Conservation (phyloP, 2,113 vertebrate species). For the Phaethon lepturus region DNA sequence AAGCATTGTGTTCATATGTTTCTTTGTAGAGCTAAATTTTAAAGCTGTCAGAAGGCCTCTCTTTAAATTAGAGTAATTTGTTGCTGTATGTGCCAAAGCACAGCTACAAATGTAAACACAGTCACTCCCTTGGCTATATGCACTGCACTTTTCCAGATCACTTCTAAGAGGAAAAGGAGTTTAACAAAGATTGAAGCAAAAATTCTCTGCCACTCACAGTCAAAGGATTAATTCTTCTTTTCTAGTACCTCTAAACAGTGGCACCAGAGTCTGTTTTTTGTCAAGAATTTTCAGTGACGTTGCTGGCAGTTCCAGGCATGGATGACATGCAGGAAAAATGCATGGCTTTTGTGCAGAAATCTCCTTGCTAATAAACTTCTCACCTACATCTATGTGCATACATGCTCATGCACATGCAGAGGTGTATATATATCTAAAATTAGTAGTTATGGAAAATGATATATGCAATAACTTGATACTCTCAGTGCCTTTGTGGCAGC, state of each 20-base stretch:
- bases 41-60: conserved; percentile 10
- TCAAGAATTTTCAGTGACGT: not conserved
- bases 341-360: not conserved
- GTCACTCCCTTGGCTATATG: conserved; percentile 13
- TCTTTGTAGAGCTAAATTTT: conserved; percentile 34
- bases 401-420: not conserved
- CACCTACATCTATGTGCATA: not conserved
- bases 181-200: not conserved
- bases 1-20: conserved; percentile 46
- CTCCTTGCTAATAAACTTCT: not conserved
- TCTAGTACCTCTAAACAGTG: not conserved
- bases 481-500: not conserved
- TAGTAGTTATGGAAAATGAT: not conserved
- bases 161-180: conserved; percentile 13
- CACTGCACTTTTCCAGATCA: conserved; percentile 16
- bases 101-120: conserved; percentile 43
- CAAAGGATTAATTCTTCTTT: not conserved
- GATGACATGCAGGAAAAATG: not conserved
- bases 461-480: not conserved
- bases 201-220: not conserved
- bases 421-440: not conserved
- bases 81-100: conserved; percentile 17
- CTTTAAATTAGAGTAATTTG: conserved; percentile 51
- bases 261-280: not conserved
- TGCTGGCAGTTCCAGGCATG: not conserved